phyloP scores from a whole-genome alignment of 2,888 invertebrate species.

The Ornithoptera alexandrae region DNA sequence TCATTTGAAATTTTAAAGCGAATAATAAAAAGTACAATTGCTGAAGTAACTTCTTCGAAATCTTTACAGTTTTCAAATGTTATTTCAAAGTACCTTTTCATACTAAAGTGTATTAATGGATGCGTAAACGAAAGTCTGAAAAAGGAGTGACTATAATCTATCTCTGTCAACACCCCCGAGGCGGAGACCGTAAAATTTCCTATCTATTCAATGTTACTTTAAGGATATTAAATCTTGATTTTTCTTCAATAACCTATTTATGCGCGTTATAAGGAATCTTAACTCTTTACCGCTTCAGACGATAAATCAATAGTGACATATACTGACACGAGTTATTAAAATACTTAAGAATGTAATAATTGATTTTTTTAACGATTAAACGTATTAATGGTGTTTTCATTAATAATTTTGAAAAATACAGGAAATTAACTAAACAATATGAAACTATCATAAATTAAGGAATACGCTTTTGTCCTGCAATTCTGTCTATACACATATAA shows the following conservation, averaged over 20 bases:
- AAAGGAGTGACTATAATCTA: conserved; percentile 18
- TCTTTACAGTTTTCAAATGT: neutral
- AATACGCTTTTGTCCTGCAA: too few relatives aligned
- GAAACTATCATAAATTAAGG: too few relatives aligned
- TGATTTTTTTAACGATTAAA: neutral
- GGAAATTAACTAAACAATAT: too few relatives aligned
- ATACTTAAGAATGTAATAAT: neutral
- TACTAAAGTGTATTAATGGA: conserved; percentile 8
- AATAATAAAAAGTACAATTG: neutral
- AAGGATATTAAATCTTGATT: conserved; percentile 17
- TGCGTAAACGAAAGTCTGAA: conserved; percentile 14
- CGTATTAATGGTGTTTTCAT: too few relatives aligned
- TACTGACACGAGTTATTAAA: neutral
- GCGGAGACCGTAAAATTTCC: conserved; percentile 25
- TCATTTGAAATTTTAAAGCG: neutral
- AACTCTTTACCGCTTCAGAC: neutral
- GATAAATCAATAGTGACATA: neutral
- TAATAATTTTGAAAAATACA: too few relatives aligned
- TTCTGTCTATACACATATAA: too few relatives aligned
- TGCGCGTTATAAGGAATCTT: neutral
- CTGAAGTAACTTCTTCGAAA: neutral
- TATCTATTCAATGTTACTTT: conserved; percentile 17
- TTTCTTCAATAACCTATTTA: conserved; percentile 10
- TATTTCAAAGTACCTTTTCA: conserved; percentile 1
- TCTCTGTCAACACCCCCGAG: conserved; percentile 22